Conservation (phyloP, 2,888 invertebrate genomes). For the Caenorhabditis virilis region DNA sequence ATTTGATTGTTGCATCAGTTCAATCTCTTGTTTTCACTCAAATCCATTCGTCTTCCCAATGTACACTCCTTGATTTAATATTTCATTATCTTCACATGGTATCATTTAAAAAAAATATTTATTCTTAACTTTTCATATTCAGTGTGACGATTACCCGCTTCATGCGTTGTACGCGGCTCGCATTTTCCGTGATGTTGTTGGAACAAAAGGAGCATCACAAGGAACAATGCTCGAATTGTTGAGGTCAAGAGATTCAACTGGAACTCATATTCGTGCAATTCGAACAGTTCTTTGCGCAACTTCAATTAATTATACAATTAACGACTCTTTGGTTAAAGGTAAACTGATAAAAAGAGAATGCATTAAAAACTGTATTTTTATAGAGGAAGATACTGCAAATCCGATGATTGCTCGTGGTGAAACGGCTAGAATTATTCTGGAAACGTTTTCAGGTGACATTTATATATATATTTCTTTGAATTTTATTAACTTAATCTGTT, state of each 20-base stretch:
- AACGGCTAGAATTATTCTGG: conserved; percentile 56
- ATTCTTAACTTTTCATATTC: background rate
- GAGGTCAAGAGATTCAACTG: conserved; percentile 16
- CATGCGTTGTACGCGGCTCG: conserved; percentile 55
- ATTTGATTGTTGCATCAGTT: conserved; percentile 54
- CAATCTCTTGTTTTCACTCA: conserved; percentile 56
- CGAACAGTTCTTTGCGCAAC: conserved; percentile 24
- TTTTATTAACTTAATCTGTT: too few relatives aligned
- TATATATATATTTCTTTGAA: too few relatives aligned
- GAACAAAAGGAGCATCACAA: conserved; percentile 49
- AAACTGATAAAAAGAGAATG: too few relatives aligned
- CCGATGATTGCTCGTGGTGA: conserved; percentile 50
- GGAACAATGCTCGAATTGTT: conserved; percentile 30
- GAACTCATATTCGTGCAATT: conserved; percentile 24
- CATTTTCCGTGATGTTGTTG: conserved; percentile 54
- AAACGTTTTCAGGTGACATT: conserved; percentile 34
- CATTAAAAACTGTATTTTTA: conserved; percentile 7
- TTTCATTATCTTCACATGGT: conserved; percentile 51
- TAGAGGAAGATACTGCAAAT: conserved; percentile 31
- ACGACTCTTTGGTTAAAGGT: conserved; percentile 35
- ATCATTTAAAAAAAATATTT: background rate
- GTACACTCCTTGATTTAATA: conserved; percentile 40
- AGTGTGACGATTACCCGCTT: conserved; percentile 45
- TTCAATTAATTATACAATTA: conserved; percentile 32
- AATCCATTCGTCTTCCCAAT: conserved; percentile 33